These are phyloP conservation scores for Crypturellus tataupa DNA, from an alignment of 2,797 vertebrate genomes.

Conservation along the genomic window DNA sequence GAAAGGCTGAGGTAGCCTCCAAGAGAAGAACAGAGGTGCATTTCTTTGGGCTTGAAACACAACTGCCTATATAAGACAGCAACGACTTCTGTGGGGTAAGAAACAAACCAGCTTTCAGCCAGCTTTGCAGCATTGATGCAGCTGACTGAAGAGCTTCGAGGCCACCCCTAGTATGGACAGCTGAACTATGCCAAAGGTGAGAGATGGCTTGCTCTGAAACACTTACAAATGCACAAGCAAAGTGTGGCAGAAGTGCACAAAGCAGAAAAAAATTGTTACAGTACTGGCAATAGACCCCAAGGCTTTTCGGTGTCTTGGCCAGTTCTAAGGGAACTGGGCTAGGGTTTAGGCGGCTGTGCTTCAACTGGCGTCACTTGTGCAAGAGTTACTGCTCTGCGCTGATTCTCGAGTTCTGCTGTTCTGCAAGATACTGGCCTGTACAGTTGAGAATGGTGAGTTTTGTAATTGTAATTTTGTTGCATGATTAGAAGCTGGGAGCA, in stretches of 20 bases:
- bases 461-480: background rate
- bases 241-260: background rate
- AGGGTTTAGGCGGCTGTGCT: background rate
- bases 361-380: background rate
- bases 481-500: too few species aligned
- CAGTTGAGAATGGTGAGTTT: background rate
- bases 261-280: background rate
- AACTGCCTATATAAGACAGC: background rate
- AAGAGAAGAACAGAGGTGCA: background rate
- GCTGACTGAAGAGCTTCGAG: background rate
- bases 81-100: background rate
- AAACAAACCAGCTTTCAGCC: background rate
- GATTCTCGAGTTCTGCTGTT: background rate
- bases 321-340: accelerated
- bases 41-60: background rate
- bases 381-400: accelerated
- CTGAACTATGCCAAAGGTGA: background rate
- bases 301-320: background rate
- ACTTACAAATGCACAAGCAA: background rate
- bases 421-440: background rate
- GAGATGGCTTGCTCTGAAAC: background rate
- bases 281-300: background rate
- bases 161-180: accelerated
- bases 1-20: background rate
- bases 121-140: background rate